Base-by-base conservation (phyloP, 2,113 vertebrate species). In the Lontra canadensis region DNA sequence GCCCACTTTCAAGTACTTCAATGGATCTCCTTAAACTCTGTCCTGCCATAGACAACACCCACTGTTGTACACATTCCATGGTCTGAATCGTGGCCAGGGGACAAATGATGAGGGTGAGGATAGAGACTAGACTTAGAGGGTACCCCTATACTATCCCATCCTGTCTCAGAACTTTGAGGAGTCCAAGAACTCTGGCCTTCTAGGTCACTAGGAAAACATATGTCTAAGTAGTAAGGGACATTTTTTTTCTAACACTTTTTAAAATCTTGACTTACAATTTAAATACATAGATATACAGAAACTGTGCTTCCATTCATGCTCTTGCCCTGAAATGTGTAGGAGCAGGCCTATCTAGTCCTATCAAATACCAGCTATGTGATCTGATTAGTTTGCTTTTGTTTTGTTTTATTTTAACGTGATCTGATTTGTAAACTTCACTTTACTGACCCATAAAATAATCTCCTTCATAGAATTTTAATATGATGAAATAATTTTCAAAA, bases 401-500 rank as follows among this genome's bases (percentile, higher is more conserved):
- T 69, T 20, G 15, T 67, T 67, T 67, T 74, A 26, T 17, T 78
- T 78, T 31, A 78, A 78, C 31, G 26, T 78, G 74, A 78, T 44
- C 26, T 78, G 18, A 73, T 12, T 73, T 84, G 61, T 88, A 92
- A 65, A 39, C 31, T 65, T 96, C 39, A 90, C 36, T 88, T 94
- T 88, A 65, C 15, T 95, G 42, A 90, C 23, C 42, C 78, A 6
- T 74, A 91, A 91, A 86, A 94, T 71, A 87, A 94, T 18, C 52
- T 86, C n/a, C 34, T 84, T 90, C 47, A 80, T 25, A 93, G 57
- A 73, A 93, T 67, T 88, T 90, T 78, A 90, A 49, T 42, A 7
- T 6, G 5, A 82, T 78, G 69, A 96, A 88, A 83, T 89, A 92
- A 74, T 74, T 90, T 90, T 86, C 29, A 59, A 85, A 90, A 71